Base-by-base conservation (phyloP, 2,888 invertebrate genomes). In the Sinodicranocentrus sp. region DNA sequence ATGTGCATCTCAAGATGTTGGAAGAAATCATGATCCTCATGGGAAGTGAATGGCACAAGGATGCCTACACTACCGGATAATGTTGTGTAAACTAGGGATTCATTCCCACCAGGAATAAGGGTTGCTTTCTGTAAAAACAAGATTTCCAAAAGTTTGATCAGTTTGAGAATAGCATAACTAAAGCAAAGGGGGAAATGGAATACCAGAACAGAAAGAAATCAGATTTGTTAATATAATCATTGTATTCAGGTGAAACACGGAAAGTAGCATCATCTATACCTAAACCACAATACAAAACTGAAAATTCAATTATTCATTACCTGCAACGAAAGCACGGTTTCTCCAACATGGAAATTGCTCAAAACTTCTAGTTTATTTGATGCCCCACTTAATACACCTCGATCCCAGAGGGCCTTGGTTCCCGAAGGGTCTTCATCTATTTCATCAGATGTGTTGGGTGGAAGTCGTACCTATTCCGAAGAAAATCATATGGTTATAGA, bases 1-100 rank as follows among this genome's bases (percentile, higher is more conserved):
- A 99, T 97, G 91, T 99, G 98, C 99, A 99, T 99, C 91, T 99
- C 99, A 86, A 99, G 92, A 91, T 99, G 98, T 90, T 99, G 98
- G 92, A 99, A 99, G 91, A 99, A 99, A 90, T 99, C 99, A 89
- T 98, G 98, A 91, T 99, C 99, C 92, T 99, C 98, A 89, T 97
- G 94, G 19, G 97, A 97, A 0, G 97, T 97, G 90, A 98, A 98
- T 0, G 98, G 97, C 21, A 98, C 95, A 48, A 98, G 92, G 6
- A 97, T 97, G 0, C 98, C 98, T 0, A 98, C 95, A 0, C 97
- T 89, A 1, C 98, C 99, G 84, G 98, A 97, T 15, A 99, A 91
- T 0, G 99, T 98, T 0, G 98, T 97, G 90, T 99, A 99, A 1
- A 99, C 95, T 2, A 99, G 92, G 0, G 97, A 97, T 91, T 99